Conservation (phyloP, 2,888 invertebrate species). For the Drosophila picticornis region DNA sequence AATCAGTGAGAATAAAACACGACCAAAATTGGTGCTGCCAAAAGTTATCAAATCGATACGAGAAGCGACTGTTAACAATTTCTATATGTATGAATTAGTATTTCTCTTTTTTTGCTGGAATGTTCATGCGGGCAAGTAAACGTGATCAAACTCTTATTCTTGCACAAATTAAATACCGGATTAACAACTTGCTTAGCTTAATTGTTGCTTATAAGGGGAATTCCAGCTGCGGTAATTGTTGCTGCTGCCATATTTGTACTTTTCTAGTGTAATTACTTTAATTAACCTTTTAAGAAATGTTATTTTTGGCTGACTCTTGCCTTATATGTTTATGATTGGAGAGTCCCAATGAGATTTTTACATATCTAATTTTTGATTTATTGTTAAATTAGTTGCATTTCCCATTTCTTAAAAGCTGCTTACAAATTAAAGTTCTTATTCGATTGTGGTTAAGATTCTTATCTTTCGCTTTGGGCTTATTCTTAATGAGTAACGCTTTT, state of each 20-base stretch:
- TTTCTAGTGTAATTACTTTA: conserved; percentile 9
- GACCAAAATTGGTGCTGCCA: conserved; percentile 39
- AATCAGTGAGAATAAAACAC: conserved; percentile 52
- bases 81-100: not conserved
- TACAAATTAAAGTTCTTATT: not conserved
- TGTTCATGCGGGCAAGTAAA: conserved; percentile 45
- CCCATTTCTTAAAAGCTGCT: no score
- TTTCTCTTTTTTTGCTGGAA: conserved; percentile 21
- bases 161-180: conserved; percentile 15
- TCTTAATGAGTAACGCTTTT: not conserved
- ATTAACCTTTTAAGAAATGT: not conserved
- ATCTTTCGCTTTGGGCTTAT: not conserved
- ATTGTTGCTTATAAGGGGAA: not conserved
- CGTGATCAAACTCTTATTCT: conserved; percentile 37
- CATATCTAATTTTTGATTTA: not conserved
- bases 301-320: not conserved
- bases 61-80: conserved; percentile 45
- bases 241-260: not conserved
- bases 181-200: conserved; percentile 25
- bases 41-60: conserved; percentile 68
- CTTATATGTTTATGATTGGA: not conserved
- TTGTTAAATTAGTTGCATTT: not conserved
- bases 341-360: not conserved
- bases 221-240: conserved; percentile 18
- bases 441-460: not conserved